These are phyloP conservation scores for Oxygymnocypris stewartii DNA, from an alignment of 2,113 vertebrate species.

Conservation along the genomic window DNA sequence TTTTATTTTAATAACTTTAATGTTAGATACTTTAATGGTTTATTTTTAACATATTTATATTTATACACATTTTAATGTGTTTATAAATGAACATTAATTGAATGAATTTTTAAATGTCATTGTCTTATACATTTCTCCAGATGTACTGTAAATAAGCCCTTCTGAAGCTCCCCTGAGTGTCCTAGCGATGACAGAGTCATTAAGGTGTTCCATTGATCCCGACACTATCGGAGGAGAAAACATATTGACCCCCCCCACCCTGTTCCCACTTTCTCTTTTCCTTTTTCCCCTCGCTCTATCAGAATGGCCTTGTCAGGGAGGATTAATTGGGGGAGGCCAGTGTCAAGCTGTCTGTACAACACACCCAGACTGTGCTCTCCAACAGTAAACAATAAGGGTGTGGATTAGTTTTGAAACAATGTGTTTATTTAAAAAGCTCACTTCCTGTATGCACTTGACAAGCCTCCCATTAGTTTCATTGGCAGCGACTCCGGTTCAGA, in stretches of 20 bases:
- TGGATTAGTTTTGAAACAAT: constrained; percentile 84
- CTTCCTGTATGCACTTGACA: constrained; percentile 78
- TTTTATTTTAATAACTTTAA: no score
- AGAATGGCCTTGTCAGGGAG: constrained; percentile 66
- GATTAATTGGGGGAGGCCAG: constrained; percentile 61
- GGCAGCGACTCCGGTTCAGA: constrained; percentile 68
- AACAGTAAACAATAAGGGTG: constrained; percentile 81
- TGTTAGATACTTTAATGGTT: no score
- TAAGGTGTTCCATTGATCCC: constrained; percentile 47
- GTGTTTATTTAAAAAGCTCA: constrained; percentile 81
- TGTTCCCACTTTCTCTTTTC: constrained; percentile 58
- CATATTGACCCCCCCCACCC: constrained; percentile 49
- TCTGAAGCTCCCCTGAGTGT: constrained; percentile 15
- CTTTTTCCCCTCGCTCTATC: constrained; percentile 58
- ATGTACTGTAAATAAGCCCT: constrained; percentile 16
- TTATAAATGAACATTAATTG: background rate
- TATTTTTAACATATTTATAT: background rate
- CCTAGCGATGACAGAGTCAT: constrained; percentile 41
- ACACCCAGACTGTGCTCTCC: constrained; percentile 65
- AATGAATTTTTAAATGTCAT: background rate
- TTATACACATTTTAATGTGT: background rate
- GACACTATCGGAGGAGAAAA: constrained; percentile 27
- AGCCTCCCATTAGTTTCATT: constrained; percentile 80
- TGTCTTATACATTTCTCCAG: background rate
- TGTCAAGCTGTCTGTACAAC: constrained; percentile 65